A percentile compares a stretch with the other conserved stretches of the same genome.
These are phyloP conservation scores for Bedellia somnulentella DNA, from an alignment of 2,888 invertebrate species.

Conservation along the genomic window DNA sequence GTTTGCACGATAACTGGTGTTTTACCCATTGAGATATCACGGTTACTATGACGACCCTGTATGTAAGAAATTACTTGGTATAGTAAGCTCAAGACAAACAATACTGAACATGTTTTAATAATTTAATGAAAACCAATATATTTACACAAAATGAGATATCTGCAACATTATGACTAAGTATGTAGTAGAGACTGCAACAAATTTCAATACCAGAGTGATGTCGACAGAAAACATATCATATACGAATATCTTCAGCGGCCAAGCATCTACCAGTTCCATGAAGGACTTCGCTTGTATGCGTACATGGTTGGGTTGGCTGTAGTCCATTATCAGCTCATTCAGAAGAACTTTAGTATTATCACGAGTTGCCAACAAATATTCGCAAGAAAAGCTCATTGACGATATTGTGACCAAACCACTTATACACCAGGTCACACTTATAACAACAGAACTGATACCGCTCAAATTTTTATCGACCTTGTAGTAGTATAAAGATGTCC, in stretches of 20 bases:
- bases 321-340: slow-evolving; percentile 1
- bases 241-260: slow-evolving; percentile 4
- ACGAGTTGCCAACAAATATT: neutral
- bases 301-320: neutral
- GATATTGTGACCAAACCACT: slow-evolving; percentile 5
- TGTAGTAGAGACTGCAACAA: slow-evolving; percentile 4
- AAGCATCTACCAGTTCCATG: slow-evolving; percentile 5
- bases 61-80: too few relatives aligned
- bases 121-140: too few relatives aligned
- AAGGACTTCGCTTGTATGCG: slow-evolving; percentile 5
- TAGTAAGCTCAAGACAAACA: too few relatives aligned
- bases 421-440: slow-evolving; percentile 5
- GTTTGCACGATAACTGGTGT: too few relatives aligned
- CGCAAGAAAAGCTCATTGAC: slow-evolving; percentile 5
- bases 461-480: neutral
- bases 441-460: neutral
- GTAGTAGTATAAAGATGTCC: neutral
- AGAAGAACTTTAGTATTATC: neutral
- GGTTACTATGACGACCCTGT: too few relatives aligned
- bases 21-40: too few relatives aligned
- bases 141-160: slow-evolving; percentile 2
- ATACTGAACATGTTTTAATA: too few relatives aligned
- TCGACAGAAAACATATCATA: slow-evolving; percentile 6
- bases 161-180: slow-evolving; percentile 3
- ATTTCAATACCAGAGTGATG: slow-evolving; percentile 5